phyloP scores from a whole-genome alignment of 1,140 invertebrate species.

The Linepithema humile region DNA sequence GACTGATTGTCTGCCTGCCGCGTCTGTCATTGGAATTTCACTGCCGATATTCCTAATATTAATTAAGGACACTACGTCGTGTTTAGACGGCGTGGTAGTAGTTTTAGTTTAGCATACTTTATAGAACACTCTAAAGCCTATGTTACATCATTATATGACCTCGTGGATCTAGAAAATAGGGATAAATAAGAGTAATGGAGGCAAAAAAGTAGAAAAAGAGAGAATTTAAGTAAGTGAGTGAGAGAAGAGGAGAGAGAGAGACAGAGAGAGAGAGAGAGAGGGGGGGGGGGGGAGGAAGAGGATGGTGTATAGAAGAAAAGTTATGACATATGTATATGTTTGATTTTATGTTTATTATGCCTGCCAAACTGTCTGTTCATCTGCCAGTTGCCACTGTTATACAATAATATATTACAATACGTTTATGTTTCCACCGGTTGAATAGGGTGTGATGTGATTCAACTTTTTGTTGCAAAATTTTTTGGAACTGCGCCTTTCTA shows the following conservation, averaged over 20 bases:
- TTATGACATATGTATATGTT: constrained; percentile 75
- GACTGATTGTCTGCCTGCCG: constrained; percentile 78
- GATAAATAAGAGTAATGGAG: constrained; percentile 68
- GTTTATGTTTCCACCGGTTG: constrained; percentile 71
- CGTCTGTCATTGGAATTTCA: constrained; percentile 85
- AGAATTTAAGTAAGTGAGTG: constrained; percentile 49
- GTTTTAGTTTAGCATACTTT: constrained; percentile 78
- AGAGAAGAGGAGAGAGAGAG: not conserved
- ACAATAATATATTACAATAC: constrained; percentile 64
- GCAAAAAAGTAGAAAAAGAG: constrained; percentile 35
- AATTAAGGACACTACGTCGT: constrained; percentile 76
- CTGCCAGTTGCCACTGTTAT: constrained; percentile 80
- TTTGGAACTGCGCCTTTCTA: constrained; percentile 72
- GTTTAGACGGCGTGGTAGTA: constrained; percentile 73
- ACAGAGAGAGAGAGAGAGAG: not conserved
- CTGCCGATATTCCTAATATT: constrained; percentile 85
- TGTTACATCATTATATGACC: constrained; percentile 76
- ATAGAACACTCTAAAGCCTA: constrained; percentile 77
- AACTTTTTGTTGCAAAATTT: constrained; percentile 63
- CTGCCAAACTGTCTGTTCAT: constrained; percentile 83
- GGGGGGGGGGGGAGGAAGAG: no score
- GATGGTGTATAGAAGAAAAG: constrained; percentile 59
- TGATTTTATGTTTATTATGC: constrained; percentile 82
- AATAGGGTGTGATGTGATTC: constrained; percentile 71
- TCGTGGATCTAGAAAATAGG: constrained; percentile 68